Evolutionary conservation across 1,140 invertebrate species (phyloP), one percentile per base, ranked within the genome.

Genomic region (Schlechtendalia chinensis): DNA sequence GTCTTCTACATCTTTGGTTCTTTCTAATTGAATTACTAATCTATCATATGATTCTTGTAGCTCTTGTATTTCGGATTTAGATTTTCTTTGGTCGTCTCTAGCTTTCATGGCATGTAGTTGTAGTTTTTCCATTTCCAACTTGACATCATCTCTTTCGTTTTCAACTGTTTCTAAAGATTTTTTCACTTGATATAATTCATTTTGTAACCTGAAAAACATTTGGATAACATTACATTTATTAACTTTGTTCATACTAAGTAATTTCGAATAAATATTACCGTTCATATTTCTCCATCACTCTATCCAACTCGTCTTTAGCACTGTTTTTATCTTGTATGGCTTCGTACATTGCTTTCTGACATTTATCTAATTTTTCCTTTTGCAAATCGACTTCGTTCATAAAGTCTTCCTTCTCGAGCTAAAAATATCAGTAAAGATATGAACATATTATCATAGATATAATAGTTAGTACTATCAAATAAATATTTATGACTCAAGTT

Each of bases 281-380:
- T 87, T 97, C 95, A 85, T 95, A 95, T 89, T 96, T 96, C 87
- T 96, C 95, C 83, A 95, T 87, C 86, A 96, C 91, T 87, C 95
- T 93, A 84, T 97, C 94, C 85, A 95, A 93, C 87, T 97, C 95
- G 86, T 94, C 94, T 87, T 93, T 93, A 54, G 92, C 90, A 71
- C 89, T 91, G 84, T 97, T 95, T 83, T 94, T 93, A 83, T 97
- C 95, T 83, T 97, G 94, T 81, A 94, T 89, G 0, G 92, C 90
- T 86, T 95, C 95, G 84, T 91, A 91, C 71, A 92, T 88, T 29
- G 91, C 89, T 82, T 92, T 91, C 56, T 95, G 90, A 47, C 92
- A 88, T 85, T 96, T 96, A 69, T 96, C 95, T 45, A 95, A 86
- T 87, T 96, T 96, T 59, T 97, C 95, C 85, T 94, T 95, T 24